These are phyloP conservation scores for Lutjanus argentimaculatus DNA, from an alignment of 2,797 vertebrate genomes.

Conservation along the genomic window DNA sequence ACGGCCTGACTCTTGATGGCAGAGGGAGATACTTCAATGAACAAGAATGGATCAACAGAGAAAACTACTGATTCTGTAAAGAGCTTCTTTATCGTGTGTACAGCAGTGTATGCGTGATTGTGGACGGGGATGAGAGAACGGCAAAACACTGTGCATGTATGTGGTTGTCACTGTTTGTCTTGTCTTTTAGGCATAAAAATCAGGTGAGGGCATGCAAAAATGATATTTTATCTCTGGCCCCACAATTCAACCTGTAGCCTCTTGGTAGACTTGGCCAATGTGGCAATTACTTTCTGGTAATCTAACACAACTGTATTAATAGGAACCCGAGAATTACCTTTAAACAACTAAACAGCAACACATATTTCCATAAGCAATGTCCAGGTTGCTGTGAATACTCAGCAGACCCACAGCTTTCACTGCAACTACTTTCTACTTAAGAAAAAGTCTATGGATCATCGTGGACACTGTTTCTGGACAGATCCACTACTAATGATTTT, in stretches of 20 bases:
- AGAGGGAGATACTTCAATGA: constrained; percentile 87
- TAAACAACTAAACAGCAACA: no score
- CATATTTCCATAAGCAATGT: no score
- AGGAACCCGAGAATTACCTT: no score
- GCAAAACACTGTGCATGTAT: constrained; percentile 30
- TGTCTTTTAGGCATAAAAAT: neutral
- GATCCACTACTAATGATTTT: no score
- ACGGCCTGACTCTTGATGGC: constrained; percentile 67
- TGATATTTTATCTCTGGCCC: neutral
- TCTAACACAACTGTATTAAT: no score
- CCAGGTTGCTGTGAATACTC: no score
- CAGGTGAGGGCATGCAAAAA: neutral
- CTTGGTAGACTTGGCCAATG: no score
- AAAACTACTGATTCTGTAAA: constrained; percentile 70
- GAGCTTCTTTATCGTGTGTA: constrained; percentile 8
- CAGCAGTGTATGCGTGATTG: constrained; percentile 4
- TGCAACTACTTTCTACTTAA: no score
- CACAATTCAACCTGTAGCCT: neutral
- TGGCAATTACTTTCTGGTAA: constrained; percentile 1
- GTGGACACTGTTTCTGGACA: no score
- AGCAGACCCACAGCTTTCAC: no score
- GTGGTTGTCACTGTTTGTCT: constrained; percentile 22
- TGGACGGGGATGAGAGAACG: neutral
- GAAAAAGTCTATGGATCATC: no score
- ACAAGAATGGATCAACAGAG: constrained; percentile 81